Percentiles rank a stretch among this genome's conserved stretches.
Evolutionary conservation across 1,140 invertebrate genomes (phyloP).

Genomic region (Brachionus paranguensis): DNA sequence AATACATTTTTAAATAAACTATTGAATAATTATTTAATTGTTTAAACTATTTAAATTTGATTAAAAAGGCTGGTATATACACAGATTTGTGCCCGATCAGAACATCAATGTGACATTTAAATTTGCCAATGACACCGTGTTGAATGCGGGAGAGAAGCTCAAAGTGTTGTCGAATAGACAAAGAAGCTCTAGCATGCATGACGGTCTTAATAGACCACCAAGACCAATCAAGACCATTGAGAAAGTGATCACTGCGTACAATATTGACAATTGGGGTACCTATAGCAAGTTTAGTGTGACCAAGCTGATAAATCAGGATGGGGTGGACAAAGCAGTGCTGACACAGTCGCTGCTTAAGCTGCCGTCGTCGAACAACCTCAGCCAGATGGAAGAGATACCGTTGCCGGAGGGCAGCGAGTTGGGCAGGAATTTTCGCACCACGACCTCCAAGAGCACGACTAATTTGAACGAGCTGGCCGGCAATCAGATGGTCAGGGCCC

Average conservation of each 20-base stretch:
- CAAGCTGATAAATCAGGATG: slow-evolving; percentile 35
- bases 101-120: slow-evolving; percentile 35
- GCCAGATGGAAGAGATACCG: background rate
- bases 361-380: slow-evolving; percentile 4
- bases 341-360: slow-evolving; percentile 9
- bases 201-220: slow-evolving; percentile 1
- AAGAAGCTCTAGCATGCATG: slow-evolving; percentile 9
- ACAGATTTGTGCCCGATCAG: slow-evolving; percentile 36
- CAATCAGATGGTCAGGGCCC: background rate
- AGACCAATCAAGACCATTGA: background rate
- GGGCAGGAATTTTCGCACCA: background rate
- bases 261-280: slow-evolving; percentile 37
- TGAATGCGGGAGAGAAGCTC: slow-evolving; percentile 6
- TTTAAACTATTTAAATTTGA: no score
- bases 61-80: slow-evolving; percentile 24
- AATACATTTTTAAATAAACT: no score
- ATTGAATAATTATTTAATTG: no score
- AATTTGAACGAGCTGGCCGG: slow-evolving; percentile 2
- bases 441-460: background rate
- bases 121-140: background rate
- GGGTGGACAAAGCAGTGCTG: slow-evolving; percentile 30
- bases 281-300: slow-evolving; percentile 40
- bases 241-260: slow-evolving; percentile 3
- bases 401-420: background rate
- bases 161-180: slow-evolving; percentile 8